These are phyloP conservation scores for Drosophila algonquin DNA, from an alignment of 2,888 invertebrate genomes.

Conservation along the genomic window DNA sequence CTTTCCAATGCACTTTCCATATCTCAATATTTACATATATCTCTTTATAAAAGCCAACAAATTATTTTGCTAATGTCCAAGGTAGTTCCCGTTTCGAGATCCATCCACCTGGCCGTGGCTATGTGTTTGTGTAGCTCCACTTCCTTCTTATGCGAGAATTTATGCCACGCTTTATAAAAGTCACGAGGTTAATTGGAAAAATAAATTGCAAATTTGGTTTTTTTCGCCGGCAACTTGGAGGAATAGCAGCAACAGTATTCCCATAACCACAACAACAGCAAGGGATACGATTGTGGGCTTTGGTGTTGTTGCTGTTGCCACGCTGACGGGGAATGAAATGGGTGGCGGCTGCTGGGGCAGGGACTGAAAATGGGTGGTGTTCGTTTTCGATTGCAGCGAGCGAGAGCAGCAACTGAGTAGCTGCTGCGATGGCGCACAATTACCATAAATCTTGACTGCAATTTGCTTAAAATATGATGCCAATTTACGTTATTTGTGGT, in stretches of 20 bases:
- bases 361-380: neutral
- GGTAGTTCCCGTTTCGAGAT: slow-evolving; percentile 39
- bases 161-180: slow-evolving; percentile 78
- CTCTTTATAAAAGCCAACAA: slow-evolving; percentile 1
- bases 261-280: slow-evolving; percentile 23
- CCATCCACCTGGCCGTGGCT: slow-evolving; percentile 29
- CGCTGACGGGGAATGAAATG: neutral
- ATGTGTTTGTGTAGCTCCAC: slow-evolving; percentile 8
- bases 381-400: slow-evolving; percentile 27
- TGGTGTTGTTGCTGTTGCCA: slow-evolving; percentile 20
- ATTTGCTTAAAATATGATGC: slow-evolving; percentile 81
- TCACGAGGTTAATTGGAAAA: slow-evolving; percentile 81
- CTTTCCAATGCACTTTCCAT: neutral
- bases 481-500: slow-evolving; percentile 80
- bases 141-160: slow-evolving; percentile 66
- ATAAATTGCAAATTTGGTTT: slow-evolving; percentile 79
- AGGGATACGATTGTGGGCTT: slow-evolving; percentile 24
- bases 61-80: slow-evolving; percentile 13
- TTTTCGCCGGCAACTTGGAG: slow-evolving; percentile 60
- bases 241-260: slow-evolving; percentile 35
- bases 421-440: slow-evolving; percentile 72
- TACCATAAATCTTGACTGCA: slow-evolving; percentile 80
- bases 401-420: slow-evolving; percentile 45
- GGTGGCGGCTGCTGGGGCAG: neutral
- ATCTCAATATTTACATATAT: too few species aligned